Percentiles rank a stretch among this genome's conserved stretches.
Evolutionary conservation across 1,140 invertebrate genomes (phyloP).

Genomic region (Penaeus chinensis): DNA sequence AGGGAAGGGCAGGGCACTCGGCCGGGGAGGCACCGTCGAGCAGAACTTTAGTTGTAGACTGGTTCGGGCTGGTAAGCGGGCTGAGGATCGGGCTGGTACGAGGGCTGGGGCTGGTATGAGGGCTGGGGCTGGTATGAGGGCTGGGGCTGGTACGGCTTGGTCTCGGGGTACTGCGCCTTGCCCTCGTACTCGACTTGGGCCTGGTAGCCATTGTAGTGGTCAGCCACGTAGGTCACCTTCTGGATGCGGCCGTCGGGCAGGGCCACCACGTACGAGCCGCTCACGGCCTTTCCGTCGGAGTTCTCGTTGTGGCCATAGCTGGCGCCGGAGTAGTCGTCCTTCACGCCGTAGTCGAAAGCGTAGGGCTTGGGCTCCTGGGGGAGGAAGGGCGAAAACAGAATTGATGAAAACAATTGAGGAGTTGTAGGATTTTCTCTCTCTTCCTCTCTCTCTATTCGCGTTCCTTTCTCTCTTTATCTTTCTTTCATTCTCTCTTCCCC

Average conservation of each 20-base stretch:
- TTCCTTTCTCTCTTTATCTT: no score
- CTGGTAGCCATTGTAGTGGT: slow-evolving; percentile 66
- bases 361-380: slow-evolving; percentile 64
- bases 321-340: slow-evolving; percentile 64
- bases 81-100: no score
- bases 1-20: no score
- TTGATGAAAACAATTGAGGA: no score
- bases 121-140: background rate
- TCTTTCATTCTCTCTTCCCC: no score
- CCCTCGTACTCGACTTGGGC: slow-evolving; percentile 68
- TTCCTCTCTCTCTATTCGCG: no score
- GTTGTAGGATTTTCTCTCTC: no score
- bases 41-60: no score
- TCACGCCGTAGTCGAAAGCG: slow-evolving; percentile 65
- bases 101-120: no score
- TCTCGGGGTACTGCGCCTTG: slow-evolving; percentile 65
- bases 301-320: slow-evolving; percentile 64
- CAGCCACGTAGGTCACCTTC: slow-evolving; percentile 61
- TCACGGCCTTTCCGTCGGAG: slow-evolving; percentile 61
- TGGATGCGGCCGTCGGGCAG: slow-evolving; percentile 64
- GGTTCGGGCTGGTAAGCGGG: no score
- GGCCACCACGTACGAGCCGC: slow-evolving; percentile 59
- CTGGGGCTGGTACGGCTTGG: slow-evolving; percentile 43
- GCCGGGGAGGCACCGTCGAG: no score
- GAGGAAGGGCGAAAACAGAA: no score